Conservation (phyloP, 1,140 invertebrate genomes). For the Drosophila takahashii region DNA sequence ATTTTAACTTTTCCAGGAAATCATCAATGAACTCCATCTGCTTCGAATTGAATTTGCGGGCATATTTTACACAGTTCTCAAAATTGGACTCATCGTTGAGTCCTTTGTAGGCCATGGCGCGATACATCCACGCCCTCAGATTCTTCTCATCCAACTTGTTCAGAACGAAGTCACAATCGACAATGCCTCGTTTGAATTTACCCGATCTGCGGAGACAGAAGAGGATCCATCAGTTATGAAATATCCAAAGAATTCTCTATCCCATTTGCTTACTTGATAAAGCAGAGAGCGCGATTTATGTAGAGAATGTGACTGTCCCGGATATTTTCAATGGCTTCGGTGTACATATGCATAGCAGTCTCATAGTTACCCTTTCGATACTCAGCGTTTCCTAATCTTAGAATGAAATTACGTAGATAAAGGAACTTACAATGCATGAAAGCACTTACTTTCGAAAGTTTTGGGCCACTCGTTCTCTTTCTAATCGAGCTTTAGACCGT, state of each 20-base stretch:
- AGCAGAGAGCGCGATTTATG: constrained; percentile 89
- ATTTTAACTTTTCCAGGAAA: constrained; percentile 64
- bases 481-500: constrained; percentile 88
- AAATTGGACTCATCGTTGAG: constrained; percentile 75
- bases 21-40: constrained; percentile 76
- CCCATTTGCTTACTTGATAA: constrained; percentile 67
- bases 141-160: constrained; percentile 84
- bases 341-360: constrained; percentile 89
- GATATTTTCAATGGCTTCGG: constrained; percentile 90
- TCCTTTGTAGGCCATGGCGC: constrained; percentile 76
- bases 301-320: constrained; percentile 91
- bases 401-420: background rate
- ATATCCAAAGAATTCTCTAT: background rate
- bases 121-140: constrained; percentile 79
- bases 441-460: constrained; percentile 72
- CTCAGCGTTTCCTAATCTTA: constrained; percentile 86
- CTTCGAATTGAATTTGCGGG: constrained; percentile 84
- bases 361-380: constrained; percentile 89
- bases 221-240: background rate
- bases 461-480: constrained; percentile 85
- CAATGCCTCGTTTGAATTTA: constrained; percentile 76
- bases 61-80: constrained; percentile 80
- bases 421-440: no score
- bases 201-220: constrained; percentile 49
- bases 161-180: constrained; percentile 81